Base-by-base conservation (phyloP, 2,113 vertebrate genomes). In the Trichomycterus rosablanca region DNA sequence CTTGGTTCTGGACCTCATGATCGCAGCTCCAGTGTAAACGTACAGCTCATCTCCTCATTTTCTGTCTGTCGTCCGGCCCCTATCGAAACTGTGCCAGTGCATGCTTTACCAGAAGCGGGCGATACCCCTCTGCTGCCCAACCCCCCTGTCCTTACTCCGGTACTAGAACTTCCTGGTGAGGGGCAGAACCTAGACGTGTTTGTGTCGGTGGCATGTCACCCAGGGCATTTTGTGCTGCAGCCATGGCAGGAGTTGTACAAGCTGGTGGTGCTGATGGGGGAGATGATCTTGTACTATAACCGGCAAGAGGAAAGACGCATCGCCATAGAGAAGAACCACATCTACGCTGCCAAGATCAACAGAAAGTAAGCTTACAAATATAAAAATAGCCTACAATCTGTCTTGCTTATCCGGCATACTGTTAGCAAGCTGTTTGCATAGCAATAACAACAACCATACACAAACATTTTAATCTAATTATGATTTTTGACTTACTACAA, bases 221-320 rank as follows among this genome's bases (percentile, higher is more conserved):
- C 95, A 0, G 92, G 92, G 20, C 87, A 97, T 79, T 98, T 98
- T 70, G 87, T 97, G 70, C 76, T 97, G 66, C 95, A 97, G 78
- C 87, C 84, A 1, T 96, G 92, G 93, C 86, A 93, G 68, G 89
- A 95, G 48, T 80, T 94, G 16, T 91, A 92, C 71, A 94, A 93
- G 39, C 79, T 98, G 69, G 89, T 90, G 5, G 88, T 91, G 42
- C 67, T 98, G 30, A 93, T 96, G 92, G 93, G 94, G 43, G 93
- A 95, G 77, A 97, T 97, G 95, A 86, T 95, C 40, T 82, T 97
- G 1, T 89, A 89, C 68, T 97, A 97, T 64, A 95, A 93, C 39
- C 83, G 83, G 45, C 78, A 74, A 2, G 86, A 82, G 71, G 50
- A 24, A 14, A 79, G 70, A 50, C 63, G 65, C 1, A 18, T 80